A percentile compares a stretch with the other conserved stretches of the same genome.
phyloP scores from a whole-genome alignment of 1,140 invertebrate species.

The Archivesica marissinica region DNA sequence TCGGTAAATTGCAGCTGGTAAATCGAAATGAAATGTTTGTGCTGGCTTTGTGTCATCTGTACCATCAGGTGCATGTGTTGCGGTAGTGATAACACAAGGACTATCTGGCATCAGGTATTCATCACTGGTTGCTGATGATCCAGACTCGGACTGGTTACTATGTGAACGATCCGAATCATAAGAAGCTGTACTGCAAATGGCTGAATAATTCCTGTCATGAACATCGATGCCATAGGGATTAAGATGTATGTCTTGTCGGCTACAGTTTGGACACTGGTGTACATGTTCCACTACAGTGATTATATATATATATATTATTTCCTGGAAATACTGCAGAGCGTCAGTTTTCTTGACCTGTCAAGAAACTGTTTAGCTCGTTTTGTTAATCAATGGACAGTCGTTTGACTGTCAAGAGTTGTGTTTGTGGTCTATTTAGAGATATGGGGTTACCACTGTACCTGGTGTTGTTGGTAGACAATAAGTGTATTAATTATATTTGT shows the following conservation, averaged over 20 bases:
- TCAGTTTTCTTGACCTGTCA: too few relatives aligned
- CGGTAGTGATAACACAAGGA: background rate
- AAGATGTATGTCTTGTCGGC: slow-evolving; percentile 13
- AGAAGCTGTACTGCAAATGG: slow-evolving; percentile 51
- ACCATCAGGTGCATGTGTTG: background rate
- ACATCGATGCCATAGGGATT: slow-evolving; percentile 31
- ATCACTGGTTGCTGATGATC: slow-evolving; percentile 26
- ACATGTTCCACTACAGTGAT: too few relatives aligned
- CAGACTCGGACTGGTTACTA: slow-evolving; percentile 33
- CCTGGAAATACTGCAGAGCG: too few relatives aligned
- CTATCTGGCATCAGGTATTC: slow-evolving; percentile 43
- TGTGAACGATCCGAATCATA: slow-evolving; percentile 33
- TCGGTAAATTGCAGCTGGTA: background rate
- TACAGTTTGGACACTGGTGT: slow-evolving; percentile 24
- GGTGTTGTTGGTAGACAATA: too few relatives aligned
- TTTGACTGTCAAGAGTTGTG: too few relatives aligned
- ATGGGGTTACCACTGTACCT: too few relatives aligned
- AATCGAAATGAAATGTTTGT: slow-evolving; percentile 12
- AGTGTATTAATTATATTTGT: too few relatives aligned
- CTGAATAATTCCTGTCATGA: slow-evolving; percentile 44
- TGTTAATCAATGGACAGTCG: too few relatives aligned
- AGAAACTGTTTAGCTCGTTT: too few relatives aligned
- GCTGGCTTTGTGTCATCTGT: too few relatives aligned
- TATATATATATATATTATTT: too few relatives aligned
- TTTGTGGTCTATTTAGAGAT: too few relatives aligned